Evolutionary conservation across 2,888 invertebrate species (phyloP).

Genomic region (Pycnomerus fuliginosus): DNA sequence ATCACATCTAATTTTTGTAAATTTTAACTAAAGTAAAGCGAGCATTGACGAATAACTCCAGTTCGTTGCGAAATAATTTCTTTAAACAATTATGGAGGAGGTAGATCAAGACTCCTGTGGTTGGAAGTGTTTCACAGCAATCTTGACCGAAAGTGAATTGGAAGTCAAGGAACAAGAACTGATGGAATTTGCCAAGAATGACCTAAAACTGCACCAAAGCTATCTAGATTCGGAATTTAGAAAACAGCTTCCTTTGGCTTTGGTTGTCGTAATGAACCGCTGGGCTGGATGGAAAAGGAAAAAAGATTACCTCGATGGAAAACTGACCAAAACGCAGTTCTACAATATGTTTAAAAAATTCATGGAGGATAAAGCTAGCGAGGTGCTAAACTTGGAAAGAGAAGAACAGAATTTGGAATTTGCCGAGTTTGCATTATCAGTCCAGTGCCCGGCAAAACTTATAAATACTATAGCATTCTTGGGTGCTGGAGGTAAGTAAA

Average conservation of each 20-base stretch:
- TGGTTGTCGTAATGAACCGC: constrained; percentile 10
- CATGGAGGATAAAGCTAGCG: constrained; percentile 4
- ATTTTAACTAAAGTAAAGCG: too few species aligned
- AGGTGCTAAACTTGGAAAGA: not conserved
- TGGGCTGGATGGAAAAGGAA: constrained; percentile 18
- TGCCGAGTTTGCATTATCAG: constrained; percentile 2
- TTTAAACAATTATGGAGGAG: too few species aligned
- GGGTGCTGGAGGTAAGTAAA: too few species aligned
- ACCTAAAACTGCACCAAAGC: too few species aligned
- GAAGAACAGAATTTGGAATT: constrained; percentile 1
- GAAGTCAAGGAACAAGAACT: too few species aligned
- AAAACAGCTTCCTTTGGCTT: constrained; percentile 5
- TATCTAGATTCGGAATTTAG: not conserved
- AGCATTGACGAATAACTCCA: too few species aligned
- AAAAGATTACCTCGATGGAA: constrained; percentile 4
- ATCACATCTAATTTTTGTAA: too few species aligned
- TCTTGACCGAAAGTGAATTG: too few species aligned
- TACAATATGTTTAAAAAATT: constrained; percentile 12
- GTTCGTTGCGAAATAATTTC: too few species aligned
- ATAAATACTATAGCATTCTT: constrained; percentile 1
- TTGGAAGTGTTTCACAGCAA: too few species aligned
- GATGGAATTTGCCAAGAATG: too few species aligned
- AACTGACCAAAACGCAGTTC: constrained; percentile 6
- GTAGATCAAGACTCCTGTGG: too few species aligned
- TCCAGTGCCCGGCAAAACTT: constrained; percentile 9